These are phyloP conservation scores for Alfaro cultratus DNA, from an alignment of 2,797 vertebrate species.

Conservation along the genomic window DNA sequence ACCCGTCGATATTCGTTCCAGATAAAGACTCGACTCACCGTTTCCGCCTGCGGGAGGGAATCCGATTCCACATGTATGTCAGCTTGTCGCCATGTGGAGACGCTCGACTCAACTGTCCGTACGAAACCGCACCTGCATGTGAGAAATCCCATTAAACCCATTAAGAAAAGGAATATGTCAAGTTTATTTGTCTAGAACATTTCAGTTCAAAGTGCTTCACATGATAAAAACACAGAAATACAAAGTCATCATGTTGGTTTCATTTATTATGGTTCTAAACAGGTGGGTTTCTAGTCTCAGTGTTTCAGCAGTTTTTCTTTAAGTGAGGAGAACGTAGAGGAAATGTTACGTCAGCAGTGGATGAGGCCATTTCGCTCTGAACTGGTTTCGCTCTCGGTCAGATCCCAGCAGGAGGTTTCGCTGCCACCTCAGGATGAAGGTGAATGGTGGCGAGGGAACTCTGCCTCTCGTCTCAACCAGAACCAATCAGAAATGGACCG, in stretches of 20 bases:
- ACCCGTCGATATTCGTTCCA: conserved; percentile 84
- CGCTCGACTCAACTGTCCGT: conserved; percentile 90
- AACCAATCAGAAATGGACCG: conserved; percentile 77
- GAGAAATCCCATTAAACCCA: conserved; percentile 65
- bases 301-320: background rate
- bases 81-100: conserved; percentile 92
- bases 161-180: background rate
- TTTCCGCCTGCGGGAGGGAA: conserved; percentile 83
- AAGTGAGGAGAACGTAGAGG: background rate
- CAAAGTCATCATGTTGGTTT: too few species aligned
- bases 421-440: conserved; percentile 88
- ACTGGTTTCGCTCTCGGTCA: conserved; percentile 48
- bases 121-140: conserved; percentile 85
- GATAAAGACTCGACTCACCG: conserved; percentile 73
- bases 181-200: too few species aligned
- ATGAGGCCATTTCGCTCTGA: background rate
- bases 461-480: conserved; percentile 80
- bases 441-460: conserved; percentile 91
- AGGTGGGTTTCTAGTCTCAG: too few species aligned
- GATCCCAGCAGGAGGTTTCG: conserved; percentile 85
- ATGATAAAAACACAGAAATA: too few species aligned
- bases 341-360: background rate
- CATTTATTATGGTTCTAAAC: too few species aligned
- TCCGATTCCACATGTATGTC: conserved; percentile 90
- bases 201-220: too few species aligned